Evolutionary conservation across 2,797 vertebrate species (phyloP).

Genomic region (Lerista edwardsae): DNA sequence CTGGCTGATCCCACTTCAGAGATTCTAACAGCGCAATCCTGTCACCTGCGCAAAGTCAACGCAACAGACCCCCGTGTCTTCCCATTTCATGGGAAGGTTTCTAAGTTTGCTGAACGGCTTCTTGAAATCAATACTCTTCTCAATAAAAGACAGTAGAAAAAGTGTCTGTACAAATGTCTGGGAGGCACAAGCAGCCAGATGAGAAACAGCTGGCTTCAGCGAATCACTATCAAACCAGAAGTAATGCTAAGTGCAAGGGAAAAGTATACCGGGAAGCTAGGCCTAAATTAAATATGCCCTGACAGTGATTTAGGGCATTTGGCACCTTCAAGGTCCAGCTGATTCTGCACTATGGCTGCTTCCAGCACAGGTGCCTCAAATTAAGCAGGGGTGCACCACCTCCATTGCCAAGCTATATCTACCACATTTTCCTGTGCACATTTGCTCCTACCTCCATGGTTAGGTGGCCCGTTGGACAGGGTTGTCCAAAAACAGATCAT

Average conservation of each 20-base stretch:
- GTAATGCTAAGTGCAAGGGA: not conserved
- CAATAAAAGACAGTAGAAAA: not conserved
- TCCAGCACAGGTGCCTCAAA: too few species aligned
- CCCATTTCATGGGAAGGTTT: not conserved
- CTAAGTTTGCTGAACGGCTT: not conserved
- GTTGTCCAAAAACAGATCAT: too few species aligned
- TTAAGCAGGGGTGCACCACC: too few species aligned
- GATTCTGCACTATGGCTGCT: rapidly evolving
- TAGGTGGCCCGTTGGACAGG: too few species aligned
- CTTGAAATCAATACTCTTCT: constrained; percentile 15
- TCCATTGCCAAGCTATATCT: too few species aligned
- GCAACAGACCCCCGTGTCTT: too few species aligned
- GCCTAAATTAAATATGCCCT: not conserved
- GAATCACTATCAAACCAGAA: constrained; percentile 3
- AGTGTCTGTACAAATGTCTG: not conserved
- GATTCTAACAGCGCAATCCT: too few species aligned
- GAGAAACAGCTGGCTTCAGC: constrained; percentile 28
- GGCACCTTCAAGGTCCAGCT: not conserved
- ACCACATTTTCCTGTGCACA: too few species aligned
- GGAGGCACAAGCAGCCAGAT: constrained; percentile 12
- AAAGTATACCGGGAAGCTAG: not conserved
- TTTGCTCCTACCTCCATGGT: too few species aligned
- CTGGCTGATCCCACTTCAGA: too few species aligned
- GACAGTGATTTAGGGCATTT: not conserved
- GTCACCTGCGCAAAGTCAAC: too few species aligned